phyloP scores from a whole-genome alignment of 2,888 invertebrate genomes.

The Thereva nobilitata region DNA sequence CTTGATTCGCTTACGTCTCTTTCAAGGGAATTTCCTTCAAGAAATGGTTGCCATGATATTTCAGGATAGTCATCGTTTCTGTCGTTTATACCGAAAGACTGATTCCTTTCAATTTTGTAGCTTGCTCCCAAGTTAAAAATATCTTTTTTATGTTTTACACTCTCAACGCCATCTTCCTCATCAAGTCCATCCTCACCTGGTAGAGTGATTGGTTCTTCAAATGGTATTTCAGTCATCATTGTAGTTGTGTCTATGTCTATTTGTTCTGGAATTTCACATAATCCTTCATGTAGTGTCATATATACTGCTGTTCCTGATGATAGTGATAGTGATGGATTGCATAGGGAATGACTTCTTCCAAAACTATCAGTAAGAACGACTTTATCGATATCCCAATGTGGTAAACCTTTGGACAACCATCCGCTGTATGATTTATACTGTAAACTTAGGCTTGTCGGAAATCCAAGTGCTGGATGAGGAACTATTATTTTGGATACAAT shows the following conservation, averaged over 20 bases:
- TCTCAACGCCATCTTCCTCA: constrained; percentile 51
- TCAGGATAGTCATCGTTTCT: constrained; percentile 42
- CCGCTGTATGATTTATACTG: constrained; percentile 88
- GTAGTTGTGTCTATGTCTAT: constrained; percentile 46
- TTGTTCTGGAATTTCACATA: constrained; percentile 70
- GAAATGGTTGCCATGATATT: constrained; percentile 60
- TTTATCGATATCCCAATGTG: constrained; percentile 80
- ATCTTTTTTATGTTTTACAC: constrained; percentile 54
- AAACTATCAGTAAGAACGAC: constrained; percentile 83
- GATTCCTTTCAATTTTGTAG: constrained; percentile 53
- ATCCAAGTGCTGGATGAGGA: constrained; percentile 83
- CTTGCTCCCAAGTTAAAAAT: constrained; percentile 56
- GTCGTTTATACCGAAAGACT: constrained; percentile 41
- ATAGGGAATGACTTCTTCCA: constrained; percentile 81
- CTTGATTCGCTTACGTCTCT: constrained; percentile 54
- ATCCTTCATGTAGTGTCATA: constrained; percentile 75
- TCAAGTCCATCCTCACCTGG: constrained; percentile 38
- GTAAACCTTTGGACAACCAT: constrained; percentile 84
- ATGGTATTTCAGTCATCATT: constrained; percentile 39
- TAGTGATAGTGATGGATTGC: constrained; percentile 73
- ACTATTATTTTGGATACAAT: constrained; percentile 81
- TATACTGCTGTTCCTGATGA: constrained; percentile 74
- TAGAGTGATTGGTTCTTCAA: constrained; percentile 46
- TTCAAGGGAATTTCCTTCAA: constrained; percentile 59
- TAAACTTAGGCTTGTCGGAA: constrained; percentile 72